Conservation (phyloP, 2,888 invertebrate species). For the Linnaemya vulpina region DNA sequence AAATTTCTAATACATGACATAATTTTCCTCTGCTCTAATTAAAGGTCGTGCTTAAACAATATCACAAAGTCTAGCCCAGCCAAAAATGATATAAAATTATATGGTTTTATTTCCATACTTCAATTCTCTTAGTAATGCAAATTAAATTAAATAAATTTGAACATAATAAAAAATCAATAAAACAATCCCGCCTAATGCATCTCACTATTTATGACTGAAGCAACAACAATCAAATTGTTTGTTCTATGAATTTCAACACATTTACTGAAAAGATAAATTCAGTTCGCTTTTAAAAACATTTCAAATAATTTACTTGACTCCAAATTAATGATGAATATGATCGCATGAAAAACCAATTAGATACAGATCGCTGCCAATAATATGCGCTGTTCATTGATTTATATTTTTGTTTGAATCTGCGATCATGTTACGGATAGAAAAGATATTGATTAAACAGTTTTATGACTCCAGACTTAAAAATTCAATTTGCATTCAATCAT, state of each 20-base stretch:
- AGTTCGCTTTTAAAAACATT: slow-evolving; percentile 10
- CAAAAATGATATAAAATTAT: neutral
- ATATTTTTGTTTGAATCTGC: neutral
- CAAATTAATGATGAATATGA: slow-evolving; percentile 36
- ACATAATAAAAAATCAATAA: neutral
- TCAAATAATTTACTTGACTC: slow-evolving; percentile 7
- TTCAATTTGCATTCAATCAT: slow-evolving; percentile 37
- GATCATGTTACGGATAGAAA: neutral
- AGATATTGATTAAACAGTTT: slow-evolving; percentile 31
- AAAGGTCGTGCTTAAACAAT: neutral
- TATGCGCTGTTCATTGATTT: slow-evolving; percentile 31
- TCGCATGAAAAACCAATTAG: slow-evolving; percentile 31
- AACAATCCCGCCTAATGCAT: neutral
- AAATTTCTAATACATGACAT: too few species aligned
- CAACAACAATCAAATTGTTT: neutral
- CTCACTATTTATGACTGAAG: neutral
- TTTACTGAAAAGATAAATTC: neutral
- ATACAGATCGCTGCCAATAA: slow-evolving; percentile 26
- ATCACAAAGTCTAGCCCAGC: neutral
- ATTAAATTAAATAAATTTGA: neutral
- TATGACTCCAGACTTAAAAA: slow-evolving; percentile 11
- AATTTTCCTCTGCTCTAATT: too few species aligned
- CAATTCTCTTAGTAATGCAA: neutral
- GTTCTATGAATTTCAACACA: neutral
- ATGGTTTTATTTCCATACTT: neutral